A percentile compares a stretch with the other conserved stretches of the same genome.
Conservation (phyloP, 2,888 invertebrate species). For the Dendrolimus pini region DNA sequence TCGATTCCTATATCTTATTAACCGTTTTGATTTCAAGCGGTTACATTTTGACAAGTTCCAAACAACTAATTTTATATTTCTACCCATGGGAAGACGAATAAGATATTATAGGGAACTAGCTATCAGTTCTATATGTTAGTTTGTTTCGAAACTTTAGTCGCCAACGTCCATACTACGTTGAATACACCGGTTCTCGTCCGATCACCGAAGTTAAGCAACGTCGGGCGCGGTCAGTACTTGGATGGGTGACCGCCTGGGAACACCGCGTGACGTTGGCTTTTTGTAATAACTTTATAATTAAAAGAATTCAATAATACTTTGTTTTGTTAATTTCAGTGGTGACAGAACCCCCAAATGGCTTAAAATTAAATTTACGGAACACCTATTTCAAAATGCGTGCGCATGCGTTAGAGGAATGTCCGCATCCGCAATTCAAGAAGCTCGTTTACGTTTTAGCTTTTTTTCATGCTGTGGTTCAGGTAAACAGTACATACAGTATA, state of each 20-base stretch:
- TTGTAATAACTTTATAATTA: constrained; percentile 13
- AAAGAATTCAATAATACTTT: background rate
- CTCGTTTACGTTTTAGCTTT: constrained; percentile 93
- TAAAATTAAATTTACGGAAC: constrained; percentile 91
- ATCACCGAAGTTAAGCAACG: constrained; percentile 64
- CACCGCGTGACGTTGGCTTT: constrained; percentile 50
- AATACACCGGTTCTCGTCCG: constrained; percentile 61
- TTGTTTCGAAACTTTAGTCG: background rate
- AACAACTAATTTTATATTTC: no score
- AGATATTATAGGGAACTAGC: no score
- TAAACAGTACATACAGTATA: constrained; percentile 23
- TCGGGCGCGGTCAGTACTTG: constrained; percentile 63
- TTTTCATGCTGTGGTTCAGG: constrained; percentile 95
- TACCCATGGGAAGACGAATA: no score
- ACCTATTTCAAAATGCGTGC: constrained; percentile 91
- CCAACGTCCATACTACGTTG: constrained; percentile 35
- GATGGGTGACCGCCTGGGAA: constrained; percentile 64
- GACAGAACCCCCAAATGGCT: constrained; percentile 93
- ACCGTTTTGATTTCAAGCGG: no score
- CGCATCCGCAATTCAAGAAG: constrained; percentile 86
- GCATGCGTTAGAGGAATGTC: constrained; percentile 83
- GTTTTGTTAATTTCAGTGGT: constrained; percentile 79
- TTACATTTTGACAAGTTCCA: no score
- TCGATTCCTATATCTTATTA: no score
- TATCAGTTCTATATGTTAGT: no score